phyloP scores from a whole-genome alignment of 2,113 vertebrate genomes.

The Pseudorhombus dupliciocellatus region DNA sequence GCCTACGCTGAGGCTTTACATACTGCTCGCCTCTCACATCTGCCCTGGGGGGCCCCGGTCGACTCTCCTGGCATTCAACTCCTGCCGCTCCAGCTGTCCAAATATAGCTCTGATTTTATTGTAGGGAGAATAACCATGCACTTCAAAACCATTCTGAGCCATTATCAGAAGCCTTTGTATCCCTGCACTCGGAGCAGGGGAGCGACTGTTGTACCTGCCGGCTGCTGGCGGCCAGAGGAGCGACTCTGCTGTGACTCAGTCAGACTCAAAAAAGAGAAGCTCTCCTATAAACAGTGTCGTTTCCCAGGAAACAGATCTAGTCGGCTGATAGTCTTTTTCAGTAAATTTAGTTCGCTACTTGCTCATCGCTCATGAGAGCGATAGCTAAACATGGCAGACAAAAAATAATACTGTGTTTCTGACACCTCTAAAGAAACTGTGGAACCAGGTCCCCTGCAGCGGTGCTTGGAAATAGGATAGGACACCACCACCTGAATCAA shows the following conservation, averaged over 20 bases:
- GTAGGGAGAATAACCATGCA: conserved; percentile 61
- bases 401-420: background rate
- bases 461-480: too few relatives aligned
- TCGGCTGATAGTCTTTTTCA: background rate
- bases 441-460: too few relatives aligned
- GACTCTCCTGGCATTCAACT: conserved; percentile 52
- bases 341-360: background rate
- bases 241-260: background rate
- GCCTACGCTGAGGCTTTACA: conserved; percentile 57
- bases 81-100: conserved; percentile 49
- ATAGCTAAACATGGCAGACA: too few relatives aligned
- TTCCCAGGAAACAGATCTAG: background rate
- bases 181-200: conserved; percentile 27
- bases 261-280: conserved; percentile 19
- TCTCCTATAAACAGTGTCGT: background rate
- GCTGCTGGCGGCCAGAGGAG: background rate
- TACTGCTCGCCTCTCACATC: conserved; percentile 59
- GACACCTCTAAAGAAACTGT: background rate
- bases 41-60: conserved; percentile 52
- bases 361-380: too few relatives aligned
- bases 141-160: conserved; percentile 67
- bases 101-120: conserved; percentile 63
- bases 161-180: conserved; percentile 44
- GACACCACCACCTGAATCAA: background rate
- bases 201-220: conserved; percentile 20